phyloP scores from a whole-genome alignment of 2,113 vertebrate species.

The Gnathonemus longibarbis region DNA sequence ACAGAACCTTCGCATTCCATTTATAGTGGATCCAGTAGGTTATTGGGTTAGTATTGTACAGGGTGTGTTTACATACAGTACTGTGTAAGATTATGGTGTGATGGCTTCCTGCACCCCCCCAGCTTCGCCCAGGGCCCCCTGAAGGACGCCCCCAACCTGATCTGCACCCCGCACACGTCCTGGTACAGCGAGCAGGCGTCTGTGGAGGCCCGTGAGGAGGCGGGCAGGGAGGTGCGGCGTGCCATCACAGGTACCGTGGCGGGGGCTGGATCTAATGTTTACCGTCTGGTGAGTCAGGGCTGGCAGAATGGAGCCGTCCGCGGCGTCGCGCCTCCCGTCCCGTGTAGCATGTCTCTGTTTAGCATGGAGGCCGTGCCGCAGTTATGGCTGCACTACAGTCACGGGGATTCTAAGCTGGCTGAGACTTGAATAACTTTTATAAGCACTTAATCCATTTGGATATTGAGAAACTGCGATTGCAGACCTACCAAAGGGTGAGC shows the following conservation, averaged over 20 bases:
- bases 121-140: constrained; percentile 70
- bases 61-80: neutral
- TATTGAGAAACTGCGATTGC: neutral
- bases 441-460: neutral
- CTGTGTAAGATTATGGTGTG: neutral
- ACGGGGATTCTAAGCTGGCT: neutral
- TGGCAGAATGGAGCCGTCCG: neutral
- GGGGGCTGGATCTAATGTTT: neutral
- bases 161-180: constrained; percentile 72
- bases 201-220: constrained; percentile 69
- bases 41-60: neutral
- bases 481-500: neutral
- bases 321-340: neutral
- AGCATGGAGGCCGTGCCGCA: too few relatives aligned
- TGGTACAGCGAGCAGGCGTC: constrained; percentile 78
- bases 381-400: neutral
- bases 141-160: constrained; percentile 72
- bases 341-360: neutral
- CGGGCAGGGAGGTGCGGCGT: constrained; percentile 70
- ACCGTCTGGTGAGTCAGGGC: neutral
- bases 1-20: neutral
- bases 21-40: neutral
- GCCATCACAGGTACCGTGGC: constrained; percentile 65
- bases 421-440: neutral
- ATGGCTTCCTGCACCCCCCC: neutral